Conservation (phyloP, 2,113 vertebrate species). For the Pardalotus punctatus region DNA sequence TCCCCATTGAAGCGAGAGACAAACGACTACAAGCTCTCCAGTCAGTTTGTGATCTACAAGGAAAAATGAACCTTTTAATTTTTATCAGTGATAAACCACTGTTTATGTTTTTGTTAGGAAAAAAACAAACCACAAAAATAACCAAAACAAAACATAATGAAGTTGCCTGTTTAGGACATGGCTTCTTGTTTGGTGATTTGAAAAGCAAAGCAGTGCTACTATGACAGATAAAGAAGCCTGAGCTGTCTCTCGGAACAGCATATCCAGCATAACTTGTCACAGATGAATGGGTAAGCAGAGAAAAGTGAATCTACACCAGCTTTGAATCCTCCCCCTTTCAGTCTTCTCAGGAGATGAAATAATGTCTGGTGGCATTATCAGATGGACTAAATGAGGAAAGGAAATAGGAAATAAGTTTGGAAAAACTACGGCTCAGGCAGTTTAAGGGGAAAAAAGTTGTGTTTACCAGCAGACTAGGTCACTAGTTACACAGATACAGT, state of each 20-base stretch:
- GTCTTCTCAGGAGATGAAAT: not conserved
- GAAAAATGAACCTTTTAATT: not conserved
- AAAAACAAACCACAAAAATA: not conserved
- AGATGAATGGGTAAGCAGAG: not conserved
- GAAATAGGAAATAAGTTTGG: not conserved
- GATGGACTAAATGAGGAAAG: not conserved
- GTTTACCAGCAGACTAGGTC: not conserved
- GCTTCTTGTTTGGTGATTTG: not conserved
- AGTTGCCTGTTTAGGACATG: not conserved
- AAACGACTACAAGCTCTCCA: not conserved
- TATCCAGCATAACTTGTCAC: not conserved
- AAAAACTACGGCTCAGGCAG: not conserved
- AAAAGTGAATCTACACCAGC: not conserved
- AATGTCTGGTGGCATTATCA: not conserved
- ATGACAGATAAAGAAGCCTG: not conserved
- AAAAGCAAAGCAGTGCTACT: constrained; percentile 5
- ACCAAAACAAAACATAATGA: not conserved
- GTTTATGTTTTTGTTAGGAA: not conserved
- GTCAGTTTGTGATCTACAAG: not conserved
- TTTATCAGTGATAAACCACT: not conserved
- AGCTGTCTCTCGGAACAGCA: not conserved
- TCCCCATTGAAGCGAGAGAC: not conserved
- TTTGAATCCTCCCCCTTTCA: not conserved
- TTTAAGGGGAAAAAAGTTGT: not conserved
- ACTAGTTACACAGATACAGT: not conserved